phyloP scores from a whole-genome alignment of 1,140 invertebrate genomes.

The Zaprionus kolodkinae region DNA sequence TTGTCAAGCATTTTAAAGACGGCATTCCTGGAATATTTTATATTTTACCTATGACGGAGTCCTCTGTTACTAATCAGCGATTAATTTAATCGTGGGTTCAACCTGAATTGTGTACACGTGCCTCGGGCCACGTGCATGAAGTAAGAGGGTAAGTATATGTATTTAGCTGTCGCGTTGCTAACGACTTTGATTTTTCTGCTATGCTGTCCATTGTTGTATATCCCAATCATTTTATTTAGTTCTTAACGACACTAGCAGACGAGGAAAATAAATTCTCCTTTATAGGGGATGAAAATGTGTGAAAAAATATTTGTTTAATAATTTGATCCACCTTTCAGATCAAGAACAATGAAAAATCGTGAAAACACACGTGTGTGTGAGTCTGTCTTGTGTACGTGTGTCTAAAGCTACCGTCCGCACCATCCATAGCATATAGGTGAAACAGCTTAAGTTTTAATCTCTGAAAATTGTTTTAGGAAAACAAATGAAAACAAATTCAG shows the following conservation, averaged over 20 bases:
- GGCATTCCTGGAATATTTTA: constrained; percentile 21
- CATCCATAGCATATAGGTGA: constrained; percentile 29
- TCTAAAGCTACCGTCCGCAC: constrained; percentile 35
- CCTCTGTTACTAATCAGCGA: constrained; percentile 82
- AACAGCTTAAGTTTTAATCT: constrained; percentile 50
- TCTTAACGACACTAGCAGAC: constrained; percentile 79
- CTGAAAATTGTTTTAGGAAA: constrained; percentile 22
- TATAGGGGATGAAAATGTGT: constrained; percentile 72
- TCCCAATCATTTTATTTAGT: constrained; percentile 71
- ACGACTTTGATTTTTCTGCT: constrained; percentile 71
- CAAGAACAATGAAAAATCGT: constrained; percentile 43
- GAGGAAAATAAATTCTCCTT: constrained; percentile 57
- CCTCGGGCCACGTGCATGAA: constrained; percentile 70
- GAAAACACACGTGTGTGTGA: constrained; percentile 54
- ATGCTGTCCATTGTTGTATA: constrained; percentile 54
- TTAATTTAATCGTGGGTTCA: constrained; percentile 83
- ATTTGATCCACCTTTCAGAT: constrained; percentile 56
- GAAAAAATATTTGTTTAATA: constrained; percentile 72
- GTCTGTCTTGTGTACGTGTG: constrained; percentile 44
- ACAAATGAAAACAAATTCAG: constrained; percentile 28
- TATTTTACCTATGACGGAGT: constrained; percentile 60
- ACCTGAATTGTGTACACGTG: constrained; percentile 82
- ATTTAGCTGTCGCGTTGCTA: constrained; percentile 63
- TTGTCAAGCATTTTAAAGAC: constrained; percentile 13
- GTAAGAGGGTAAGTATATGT: constrained; percentile 69